Evolutionary conservation across 2,888 invertebrate species (phyloP), one percentile per base, ranked within the genome.

Genomic region (Melolontha melolontha): DNA sequence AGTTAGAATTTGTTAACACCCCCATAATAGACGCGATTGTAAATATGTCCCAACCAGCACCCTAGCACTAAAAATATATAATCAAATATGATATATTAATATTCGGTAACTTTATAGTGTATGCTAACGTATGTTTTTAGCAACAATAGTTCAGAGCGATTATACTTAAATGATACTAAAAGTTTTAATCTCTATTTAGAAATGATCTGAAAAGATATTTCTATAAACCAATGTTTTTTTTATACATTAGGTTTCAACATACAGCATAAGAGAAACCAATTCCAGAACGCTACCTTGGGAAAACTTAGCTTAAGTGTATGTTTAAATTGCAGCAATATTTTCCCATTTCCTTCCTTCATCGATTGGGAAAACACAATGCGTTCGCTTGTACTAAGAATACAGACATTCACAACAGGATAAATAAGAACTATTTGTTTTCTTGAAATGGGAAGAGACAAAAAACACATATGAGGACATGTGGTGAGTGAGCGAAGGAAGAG

Each of bases 401-500:
- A 54, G 54, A 39, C 54, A 54, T 54, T 11, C 40, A 54, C 54
- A 39, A 54, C 39, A 54, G 54, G 54, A 54, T 54, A 54, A 54
- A 54, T 54, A 54, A 54, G 54, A 54, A 54, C 54, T 54, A 54
- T 54, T 54, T 54, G 54, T 54, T 54, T 54, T 39, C 54, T 54
- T 54, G 54, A 54, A 54, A 54, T 54, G 16, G 54, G 40, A 54
- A 16, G 54, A 10, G 34, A 39, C 54, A 54, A 54, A 54, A 54
- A 54, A 54, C 34, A 17, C 40, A 54, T 39, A 29, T 11, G 29
- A 7, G 12, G 27, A n/a, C 51, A 16, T 29, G 12, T 16, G 6
- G 4, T 54, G 5, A 11, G 11, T 10, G 40, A 12, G 40, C 10
- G 27, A n/a, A 27, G 6, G 6, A 39, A 54, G 14, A n/a, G 39